Base-by-base conservation (phyloP, 2,888 invertebrate species). In the Mimumesa dahlbomi region DNA sequence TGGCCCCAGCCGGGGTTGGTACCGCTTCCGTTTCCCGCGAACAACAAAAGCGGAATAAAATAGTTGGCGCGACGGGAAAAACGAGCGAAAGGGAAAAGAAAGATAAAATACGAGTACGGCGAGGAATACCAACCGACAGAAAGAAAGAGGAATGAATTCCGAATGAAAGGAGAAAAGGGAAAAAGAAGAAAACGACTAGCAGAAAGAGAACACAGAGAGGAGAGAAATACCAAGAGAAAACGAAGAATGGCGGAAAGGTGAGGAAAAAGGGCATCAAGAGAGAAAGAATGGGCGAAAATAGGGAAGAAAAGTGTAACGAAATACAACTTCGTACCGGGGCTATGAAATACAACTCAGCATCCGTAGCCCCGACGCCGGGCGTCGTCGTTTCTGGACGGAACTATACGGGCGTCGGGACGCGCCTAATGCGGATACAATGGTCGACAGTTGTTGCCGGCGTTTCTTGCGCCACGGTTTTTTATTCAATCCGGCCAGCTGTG, bases 401-500 rank as follows among this genome's bases (percentile, higher is more conserved):
- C 46, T 57, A 29, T 36, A 43, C 58, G 49, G 62, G 62, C 69
- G 72, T 71, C 68, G 79, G 75, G 71, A 81, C 68, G 65, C 76
- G 63, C 72, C 79, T 82, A 83, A 83, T 81, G 83, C 76, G 78
- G 73, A 82, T 81, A 83, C 78, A 82, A 83, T 84, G 77, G 82
- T 59, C 84, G 82, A 83, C 84, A 84, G 84, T 84, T 82, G 84
- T 84, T 82, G 68, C 73, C 59, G 65, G 54, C 43, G 61, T 63
- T 80, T 81, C 75, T 81, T 81, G 75, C 66, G 57, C 46, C 40
- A n/a, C 22, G 34, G 19, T 43, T 65, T 77, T 77, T 77, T 68
- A 34, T 54, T 5, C 21, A n/a, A 22, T 16, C 34, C 61, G 38
- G 38, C 14, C 69, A 59, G 67, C 67, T 58, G 68, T 16, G 57